Evolutionary conservation across 2,888 invertebrate genomes (phyloP).

Genomic region (Stenodema calcarata): DNA sequence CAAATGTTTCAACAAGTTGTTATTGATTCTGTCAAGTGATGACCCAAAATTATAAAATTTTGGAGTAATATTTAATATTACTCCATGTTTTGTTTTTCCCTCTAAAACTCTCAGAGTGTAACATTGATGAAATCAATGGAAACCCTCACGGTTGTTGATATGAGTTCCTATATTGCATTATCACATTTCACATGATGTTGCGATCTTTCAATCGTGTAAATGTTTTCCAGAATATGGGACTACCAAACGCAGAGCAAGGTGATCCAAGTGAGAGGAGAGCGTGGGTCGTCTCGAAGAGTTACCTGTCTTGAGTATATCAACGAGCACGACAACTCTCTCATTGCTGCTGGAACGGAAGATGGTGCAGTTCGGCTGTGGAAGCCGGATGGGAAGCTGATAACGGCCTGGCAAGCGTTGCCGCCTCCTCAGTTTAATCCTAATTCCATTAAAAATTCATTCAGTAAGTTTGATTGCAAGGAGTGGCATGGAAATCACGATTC

Average conservation of each 20-base stretch:
- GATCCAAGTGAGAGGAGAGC: slow-evolving; percentile 61
- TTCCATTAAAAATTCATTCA: slow-evolving; percentile 35
- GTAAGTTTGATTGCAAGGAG: slow-evolving; percentile 24
- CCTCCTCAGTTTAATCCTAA: slow-evolving; percentile 62
- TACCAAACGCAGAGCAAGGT: slow-evolving; percentile 73
- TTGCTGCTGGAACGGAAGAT: slow-evolving; percentile 79
- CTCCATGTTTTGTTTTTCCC: no score
- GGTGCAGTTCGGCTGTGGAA: slow-evolving; percentile 78
- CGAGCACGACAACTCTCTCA: slow-evolving; percentile 78
- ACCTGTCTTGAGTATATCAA: slow-evolving; percentile 87
- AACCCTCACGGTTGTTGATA: no score
- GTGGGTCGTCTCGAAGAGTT: slow-evolving; percentile 65
- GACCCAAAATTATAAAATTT: no score
- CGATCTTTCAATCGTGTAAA: no score
- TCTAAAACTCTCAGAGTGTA: no score
- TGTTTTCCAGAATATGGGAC: slow-evolving; percentile 73
- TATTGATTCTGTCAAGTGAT: no score
- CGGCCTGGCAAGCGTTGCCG: slow-evolving; percentile 87
- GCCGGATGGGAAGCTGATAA: slow-evolving; percentile 65
- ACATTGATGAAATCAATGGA: no score
- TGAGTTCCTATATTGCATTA: no score
- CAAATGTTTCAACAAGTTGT: no score
- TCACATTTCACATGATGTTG: no score
- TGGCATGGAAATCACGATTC: no score
- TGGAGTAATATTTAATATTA: no score